phyloP scores from a whole-genome alignment of 2,888 invertebrate species.

The Micoletzkya japonica region DNA sequence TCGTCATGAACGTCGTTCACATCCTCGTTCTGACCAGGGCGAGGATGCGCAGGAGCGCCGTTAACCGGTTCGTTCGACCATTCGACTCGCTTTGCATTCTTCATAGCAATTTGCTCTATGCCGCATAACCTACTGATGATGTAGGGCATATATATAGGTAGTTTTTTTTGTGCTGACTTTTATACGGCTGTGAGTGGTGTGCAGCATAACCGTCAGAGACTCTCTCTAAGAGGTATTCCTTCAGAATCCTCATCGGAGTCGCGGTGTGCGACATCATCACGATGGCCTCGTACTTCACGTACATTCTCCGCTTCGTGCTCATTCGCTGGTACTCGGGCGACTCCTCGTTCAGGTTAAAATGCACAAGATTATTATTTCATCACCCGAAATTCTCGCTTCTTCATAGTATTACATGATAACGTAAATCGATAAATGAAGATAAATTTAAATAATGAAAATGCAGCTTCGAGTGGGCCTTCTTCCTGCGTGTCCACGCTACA shows the following conservation, averaged over 20 bases:
- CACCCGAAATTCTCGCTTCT: background rate
- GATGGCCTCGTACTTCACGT: slow-evolving; percentile 39
- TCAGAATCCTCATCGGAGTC: slow-evolving; percentile 32
- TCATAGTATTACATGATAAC: background rate
- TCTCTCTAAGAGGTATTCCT: no score
- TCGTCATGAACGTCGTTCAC: slow-evolving; percentile 29
- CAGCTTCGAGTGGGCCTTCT: slow-evolving; percentile 37
- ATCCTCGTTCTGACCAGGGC: slow-evolving; percentile 31
- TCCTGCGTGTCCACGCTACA: slow-evolving; percentile 39
- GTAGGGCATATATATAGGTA: no score
- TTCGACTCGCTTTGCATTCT: no score
- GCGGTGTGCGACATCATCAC: slow-evolving; percentile 38
- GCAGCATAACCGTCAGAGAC: no score
- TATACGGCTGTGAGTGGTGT: no score
- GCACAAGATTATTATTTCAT: background rate
- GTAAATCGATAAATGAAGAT: background rate
- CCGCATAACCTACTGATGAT: no score
- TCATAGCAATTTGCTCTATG: no score
- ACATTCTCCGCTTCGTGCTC: slow-evolving; percentile 40
- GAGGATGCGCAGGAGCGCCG: slow-evolving; percentile 29
- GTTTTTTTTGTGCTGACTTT: no score
- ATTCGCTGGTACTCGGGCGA: slow-evolving; percentile 28
- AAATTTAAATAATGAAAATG: slow-evolving; percentile 14
- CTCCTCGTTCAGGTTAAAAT: slow-evolving; percentile 20
- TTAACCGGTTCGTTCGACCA: slow-evolving; percentile 26